Base-by-base conservation (phyloP, 2,113 vertebrate genomes). In the Ceuthmochares aereus region DNA sequence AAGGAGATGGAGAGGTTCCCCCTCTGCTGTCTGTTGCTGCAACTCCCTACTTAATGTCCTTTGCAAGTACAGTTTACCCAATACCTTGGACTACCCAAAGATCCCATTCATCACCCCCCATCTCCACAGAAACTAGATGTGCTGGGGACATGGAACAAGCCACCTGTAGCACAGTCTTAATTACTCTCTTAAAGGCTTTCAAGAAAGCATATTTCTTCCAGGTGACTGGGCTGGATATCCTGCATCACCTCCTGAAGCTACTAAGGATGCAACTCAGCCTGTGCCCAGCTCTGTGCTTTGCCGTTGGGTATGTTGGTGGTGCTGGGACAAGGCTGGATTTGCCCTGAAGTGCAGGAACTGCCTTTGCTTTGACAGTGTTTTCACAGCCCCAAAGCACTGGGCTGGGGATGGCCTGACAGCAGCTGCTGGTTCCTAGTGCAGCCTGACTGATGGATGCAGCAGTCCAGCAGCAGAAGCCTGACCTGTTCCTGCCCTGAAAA, bases 291-390 rank as follows among this genome's bases (percentile, higher is more conserved):
- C 67, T 6, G 11, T 43, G 58, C 23, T 60, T 49, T 66, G 11
- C 17, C 26, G 43, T 32, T 1, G 1, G 55, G 37, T 21, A 59
- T n/a, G 18, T n/a, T 1, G 1, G 40, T 0, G 3, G 56, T 54
- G 26, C 68, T 75, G 62, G 37, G 9, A 37, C 9, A 66, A n/a
- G 62, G 43, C 26, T 88, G 63, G 56, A 55, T 84, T 79, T 88
- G 51, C 13, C 37, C 55, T 47, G 36, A 42, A n/a, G 29, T 1
- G 3, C 21, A 34, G n/a, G 56, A 37, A 70, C 6, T 4, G 29
- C 26, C 18, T 66, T 43, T 0, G 0, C 23, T 81, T 47, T 40
- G 19, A 60, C 34, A 32, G 12, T 12, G 19, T 60, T 72, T 72
- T 70, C 29, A 6, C 37, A 66, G 43, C 51, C 58, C 63, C 7